These are phyloP conservation scores for western clawed frog (Xenopus tropicalis) DNA, from an alignment of 2,113 vertebrate species.

Conservation along the genomic window UCB_Xtro_10.0 CM004447.2:112526001-112526500, in stretches of 20 bases:
- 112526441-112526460: constrained; percentile 42
- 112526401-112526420: constrained; percentile 65
- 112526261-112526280: constrained; percentile 59
- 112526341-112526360: constrained; percentile 67
- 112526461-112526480: constrained; percentile 43
- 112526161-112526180: constrained; percentile 25
- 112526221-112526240: constrained; percentile 7
- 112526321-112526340: constrained; percentile 72
- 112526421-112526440: constrained; percentile 43
- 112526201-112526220: background rate
- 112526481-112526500: constrained; percentile 17
- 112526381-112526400: constrained; percentile 51
- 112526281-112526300: constrained; percentile 62
- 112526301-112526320: constrained; percentile 60
- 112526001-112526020: constrained; percentile 45
- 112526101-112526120: constrained; percentile 21
- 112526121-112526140: constrained; percentile 25
- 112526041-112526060: constrained; percentile 37
- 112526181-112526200: constrained; percentile 1
- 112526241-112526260: constrained; percentile 43
- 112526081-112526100: constrained; percentile 12
- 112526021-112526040: constrained; percentile 29
- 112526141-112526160: constrained; percentile 19
- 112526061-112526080: constrained; percentile 44
- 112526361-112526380: constrained; percentile 74